Evolutionary conservation across 2,797 vertebrate species (phyloP).

Genomic region (Nothura maculosa): DNA sequence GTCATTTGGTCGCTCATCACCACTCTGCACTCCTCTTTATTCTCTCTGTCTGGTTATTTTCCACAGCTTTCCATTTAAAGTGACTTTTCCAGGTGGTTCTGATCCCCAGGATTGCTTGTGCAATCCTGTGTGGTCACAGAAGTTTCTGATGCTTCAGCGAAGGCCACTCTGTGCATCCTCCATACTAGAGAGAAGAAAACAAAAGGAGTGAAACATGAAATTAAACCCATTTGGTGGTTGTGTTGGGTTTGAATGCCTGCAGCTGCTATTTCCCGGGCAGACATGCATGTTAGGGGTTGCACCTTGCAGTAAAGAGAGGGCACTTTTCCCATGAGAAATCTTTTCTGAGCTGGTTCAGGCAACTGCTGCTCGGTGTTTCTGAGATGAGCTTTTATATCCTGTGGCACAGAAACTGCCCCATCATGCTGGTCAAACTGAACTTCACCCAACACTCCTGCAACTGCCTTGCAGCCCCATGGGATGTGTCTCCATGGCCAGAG

Average conservation of each 20-base stretch:
- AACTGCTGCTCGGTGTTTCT: neutral
- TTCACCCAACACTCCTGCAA: neutral
- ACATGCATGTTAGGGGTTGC: accelerated
- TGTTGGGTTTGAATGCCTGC: neutral
- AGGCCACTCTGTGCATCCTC: neutral
- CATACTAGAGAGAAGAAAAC: neutral
- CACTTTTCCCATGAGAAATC: neutral
- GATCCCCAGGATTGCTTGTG: neutral
- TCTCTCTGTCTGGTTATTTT: neutral
- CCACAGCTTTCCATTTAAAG: neutral
- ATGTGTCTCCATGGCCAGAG: neutral
- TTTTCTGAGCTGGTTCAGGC: neutral
- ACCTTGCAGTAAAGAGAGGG: neutral
- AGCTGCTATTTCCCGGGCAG: neutral
- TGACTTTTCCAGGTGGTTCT: neutral
- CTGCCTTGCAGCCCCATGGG: neutral
- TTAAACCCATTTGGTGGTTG: constrained; percentile 20
- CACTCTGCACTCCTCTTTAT: neutral
- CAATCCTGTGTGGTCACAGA: neutral
- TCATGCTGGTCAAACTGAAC: neutral
- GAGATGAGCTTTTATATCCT: neutral
- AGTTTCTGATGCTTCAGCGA: neutral
- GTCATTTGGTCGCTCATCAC: neutral
- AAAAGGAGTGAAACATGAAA: neutral
- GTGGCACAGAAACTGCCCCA: neutral